These are phyloP conservation scores for Alexandromys fortis DNA, from an alignment of 2,113 vertebrate genomes.

Conservation along the genomic window DNA sequence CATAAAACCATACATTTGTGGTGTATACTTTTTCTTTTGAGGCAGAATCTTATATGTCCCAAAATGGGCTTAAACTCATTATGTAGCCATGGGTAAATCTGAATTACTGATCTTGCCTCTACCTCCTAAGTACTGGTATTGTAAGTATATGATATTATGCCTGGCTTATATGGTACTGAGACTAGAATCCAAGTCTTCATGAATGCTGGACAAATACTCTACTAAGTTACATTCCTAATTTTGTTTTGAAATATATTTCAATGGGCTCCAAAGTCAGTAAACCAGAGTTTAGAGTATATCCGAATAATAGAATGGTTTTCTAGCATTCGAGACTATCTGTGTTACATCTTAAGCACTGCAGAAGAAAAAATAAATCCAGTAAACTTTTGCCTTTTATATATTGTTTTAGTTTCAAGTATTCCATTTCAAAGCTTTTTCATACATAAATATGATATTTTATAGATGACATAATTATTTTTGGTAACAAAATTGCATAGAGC, in stretches of 20 bases:
- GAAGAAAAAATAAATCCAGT: neutral
- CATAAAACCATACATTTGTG: neutral
- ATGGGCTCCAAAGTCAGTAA: neutral
- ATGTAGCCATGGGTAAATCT: neutral
- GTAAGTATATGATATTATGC: neutral
- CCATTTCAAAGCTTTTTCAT: slow-evolving; percentile 17
- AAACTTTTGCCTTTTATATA: slow-evolving; percentile 1
- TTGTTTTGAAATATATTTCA: slow-evolving; percentile 23
- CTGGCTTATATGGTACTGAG: neutral
- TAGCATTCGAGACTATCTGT: neutral
- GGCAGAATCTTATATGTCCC: no score
- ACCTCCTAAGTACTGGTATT: neutral
- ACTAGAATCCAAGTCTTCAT: neutral
- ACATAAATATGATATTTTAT: slow-evolving; percentile 17
- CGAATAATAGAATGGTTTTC: neutral
- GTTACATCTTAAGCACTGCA: neutral
- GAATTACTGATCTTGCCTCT: neutral
- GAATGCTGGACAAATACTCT: neutral
- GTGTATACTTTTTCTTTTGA: neutral
- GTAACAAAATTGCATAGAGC: slow-evolving; percentile 32
- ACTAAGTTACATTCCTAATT: neutral
- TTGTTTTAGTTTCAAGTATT: slow-evolving; percentile 39
- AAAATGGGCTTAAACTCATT: no score
- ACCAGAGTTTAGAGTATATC: neutral
- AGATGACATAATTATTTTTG: slow-evolving; percentile 33